Base-by-base conservation (phyloP, 2,888 invertebrate genomes). In the Habrosyne pyritoides region DNA sequence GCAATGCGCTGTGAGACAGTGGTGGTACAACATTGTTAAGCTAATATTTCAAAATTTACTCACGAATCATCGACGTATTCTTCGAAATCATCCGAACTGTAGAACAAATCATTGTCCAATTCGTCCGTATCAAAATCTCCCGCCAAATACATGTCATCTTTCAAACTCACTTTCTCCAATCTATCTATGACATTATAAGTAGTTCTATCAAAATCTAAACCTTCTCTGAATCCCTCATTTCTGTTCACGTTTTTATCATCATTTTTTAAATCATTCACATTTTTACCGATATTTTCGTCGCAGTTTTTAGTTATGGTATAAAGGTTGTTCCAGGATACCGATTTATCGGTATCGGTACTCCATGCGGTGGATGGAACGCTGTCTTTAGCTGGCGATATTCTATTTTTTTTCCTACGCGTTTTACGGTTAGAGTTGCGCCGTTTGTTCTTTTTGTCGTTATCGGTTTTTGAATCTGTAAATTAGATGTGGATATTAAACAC, bases 171-270 rank as follows among this genome's bases (percentile, higher is more conserved):
- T 30, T 86, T 86, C 59, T 91, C 91, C 26, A 91, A 51, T 21
- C 87, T 86, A 14, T 91, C 88, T 2, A 91, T 91, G 0, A 89
- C 87, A 53, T 86, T 83, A 53, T 86, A 88, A 0, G 84, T 84
- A 0, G 75, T 28, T 5, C 18, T 10, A 0, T 10, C 50, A 21
- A 18, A 28, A 3, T 28, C 28, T 8, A 42, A n/a, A 3, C 28
- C 28, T 5, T 47, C 72, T 0, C 70, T 69, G 14, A 81, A 78
- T 1, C 6, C 33, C 2, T 72, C 73, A 6, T 75, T 80, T 0
- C 52, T 52, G 10, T 52, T 48, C 10, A 53, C 55, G 53, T 59
- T 60, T 0, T 59, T 60, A 1, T 61, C 52, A 33, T 51, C 55
- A 10, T 2, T 50, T 10, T 28, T 75, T 0, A 91, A 61, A 56